Conservation (phyloP, 2,888 invertebrate genomes). For the Cosmia trapezina region DNA sequence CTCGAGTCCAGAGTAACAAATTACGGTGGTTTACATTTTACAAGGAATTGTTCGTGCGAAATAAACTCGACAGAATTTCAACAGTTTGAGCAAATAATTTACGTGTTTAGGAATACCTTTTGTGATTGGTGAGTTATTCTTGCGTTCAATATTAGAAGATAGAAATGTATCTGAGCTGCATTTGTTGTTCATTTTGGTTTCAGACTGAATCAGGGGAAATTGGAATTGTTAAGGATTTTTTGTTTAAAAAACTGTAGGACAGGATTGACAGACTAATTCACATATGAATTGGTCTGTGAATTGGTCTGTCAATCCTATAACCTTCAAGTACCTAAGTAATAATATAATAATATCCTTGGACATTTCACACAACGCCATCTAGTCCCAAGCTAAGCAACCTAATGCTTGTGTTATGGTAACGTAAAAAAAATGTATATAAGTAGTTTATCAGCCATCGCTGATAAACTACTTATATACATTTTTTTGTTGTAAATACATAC, state of each 20-base stretch:
- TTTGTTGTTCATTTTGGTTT: constrained; percentile 8
- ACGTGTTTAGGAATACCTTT: constrained; percentile 53
- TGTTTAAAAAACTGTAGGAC: no score
- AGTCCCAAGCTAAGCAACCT: no score
- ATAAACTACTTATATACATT: no score
- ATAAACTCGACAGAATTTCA: constrained; percentile 55
- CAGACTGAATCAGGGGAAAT: background rate
- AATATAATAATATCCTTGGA: no score
- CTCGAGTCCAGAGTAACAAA: constrained; percentile 63
- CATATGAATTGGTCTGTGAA: background rate
- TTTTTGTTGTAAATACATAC: no score
- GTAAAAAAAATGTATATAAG: no score
- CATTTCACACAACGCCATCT: no score
- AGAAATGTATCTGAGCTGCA: constrained; percentile 21
- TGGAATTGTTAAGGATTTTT: background rate
- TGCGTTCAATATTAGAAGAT: constrained; percentile 31
- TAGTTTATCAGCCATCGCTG: no score
- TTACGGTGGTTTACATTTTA: constrained; percentile 64
- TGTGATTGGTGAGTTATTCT: constrained; percentile 36
- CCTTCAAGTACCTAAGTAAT: no score
- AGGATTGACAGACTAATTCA: no score
- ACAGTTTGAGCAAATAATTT: constrained; percentile 54
- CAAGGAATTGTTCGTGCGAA: constrained; percentile 56
- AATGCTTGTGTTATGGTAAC: no score
- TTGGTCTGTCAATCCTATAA: no score